These are phyloP conservation scores for Endomychus coccineus DNA, from an alignment of 2,888 invertebrate genomes.

Conservation along the genomic window DNA sequence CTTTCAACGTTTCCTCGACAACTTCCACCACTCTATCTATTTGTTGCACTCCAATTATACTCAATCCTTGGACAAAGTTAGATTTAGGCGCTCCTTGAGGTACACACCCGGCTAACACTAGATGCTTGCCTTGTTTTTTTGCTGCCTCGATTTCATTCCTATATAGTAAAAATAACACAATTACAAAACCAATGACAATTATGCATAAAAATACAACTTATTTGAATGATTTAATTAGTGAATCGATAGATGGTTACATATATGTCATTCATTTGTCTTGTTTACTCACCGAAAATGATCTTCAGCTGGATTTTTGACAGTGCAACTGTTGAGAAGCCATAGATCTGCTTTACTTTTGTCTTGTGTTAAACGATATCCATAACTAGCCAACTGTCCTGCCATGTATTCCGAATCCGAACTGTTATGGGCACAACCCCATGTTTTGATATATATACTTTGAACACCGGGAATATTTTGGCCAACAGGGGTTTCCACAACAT, in stretches of 20 bases:
- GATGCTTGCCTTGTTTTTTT: slow-evolving; percentile 63
- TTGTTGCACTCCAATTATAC: slow-evolving; percentile 96
- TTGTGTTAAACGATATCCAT: slow-evolving; percentile 79
- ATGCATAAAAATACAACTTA: no score
- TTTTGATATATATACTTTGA: slow-evolving; percentile 78
- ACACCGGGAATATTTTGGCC: slow-evolving; percentile 56
- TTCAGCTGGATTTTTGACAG: slow-evolving; percentile 96
- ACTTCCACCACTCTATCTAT: slow-evolving; percentile 96
- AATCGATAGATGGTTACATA: background rate
- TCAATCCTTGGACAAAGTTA: slow-evolving; percentile 64
- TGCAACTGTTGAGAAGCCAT: slow-evolving; percentile 96
- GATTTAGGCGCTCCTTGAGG: slow-evolving; percentile 86
- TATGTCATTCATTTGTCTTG: background rate
- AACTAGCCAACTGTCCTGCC: slow-evolving; percentile 87
- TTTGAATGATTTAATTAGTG: no score
- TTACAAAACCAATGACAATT: no score
- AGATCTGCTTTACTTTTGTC: slow-evolving; percentile 77
- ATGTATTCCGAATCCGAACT: slow-evolving; percentile 98
- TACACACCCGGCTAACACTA: slow-evolving; percentile 97
- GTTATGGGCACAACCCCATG: slow-evolving; percentile 98
- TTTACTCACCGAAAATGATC: slow-evolving; percentile 72
- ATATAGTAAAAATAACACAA: background rate
- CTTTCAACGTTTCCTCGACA: slow-evolving; percentile 95
- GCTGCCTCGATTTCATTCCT: slow-evolving; percentile 75
- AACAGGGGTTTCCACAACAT: slow-evolving; percentile 19